These are phyloP conservation scores for Conchocele bisecta DNA, from an alignment of 2,888 invertebrate species.

Conservation along the genomic window DNA sequence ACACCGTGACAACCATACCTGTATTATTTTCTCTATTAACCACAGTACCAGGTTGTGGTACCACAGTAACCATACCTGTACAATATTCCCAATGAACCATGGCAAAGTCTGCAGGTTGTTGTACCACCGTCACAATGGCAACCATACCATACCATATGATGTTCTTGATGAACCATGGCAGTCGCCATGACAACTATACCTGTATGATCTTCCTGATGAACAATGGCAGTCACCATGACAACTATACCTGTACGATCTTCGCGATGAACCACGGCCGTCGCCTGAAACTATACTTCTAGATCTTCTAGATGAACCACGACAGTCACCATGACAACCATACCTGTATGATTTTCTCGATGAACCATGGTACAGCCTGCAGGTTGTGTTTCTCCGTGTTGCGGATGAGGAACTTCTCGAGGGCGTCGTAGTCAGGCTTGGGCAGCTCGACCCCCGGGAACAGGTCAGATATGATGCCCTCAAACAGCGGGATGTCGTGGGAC, in stretches of 20 bases:
- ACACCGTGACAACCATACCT: too few relatives aligned
- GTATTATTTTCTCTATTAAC: too few relatives aligned
- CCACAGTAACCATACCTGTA: background rate
- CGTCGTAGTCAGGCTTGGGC: constrained; percentile 79
- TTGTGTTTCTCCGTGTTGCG: constrained; percentile 69
- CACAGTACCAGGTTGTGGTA: too few relatives aligned
- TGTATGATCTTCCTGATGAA: background rate
- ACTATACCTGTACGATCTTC: background rate
- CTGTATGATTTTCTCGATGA: constrained; percentile 81
- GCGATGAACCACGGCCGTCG: background rate
- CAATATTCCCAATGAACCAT: background rate
- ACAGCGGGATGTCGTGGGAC: constrained; percentile 82
- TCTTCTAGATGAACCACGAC: too few relatives aligned
- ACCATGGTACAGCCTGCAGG: constrained; percentile 80
- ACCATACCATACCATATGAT: background rate
- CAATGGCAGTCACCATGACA: background rate
- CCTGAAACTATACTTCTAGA: too few relatives aligned
- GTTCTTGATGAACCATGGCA: background rate
- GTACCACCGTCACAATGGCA: background rate
- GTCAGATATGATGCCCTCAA: constrained; percentile 82
- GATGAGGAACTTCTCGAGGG: constrained; percentile 74
- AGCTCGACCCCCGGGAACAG: constrained; percentile 81
- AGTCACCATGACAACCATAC: constrained; percentile 55
- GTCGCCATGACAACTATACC: background rate
- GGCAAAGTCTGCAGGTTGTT: background rate